Conservation (phyloP, 2,113 vertebrate genomes). For the Leptocoma aspasia region DNA sequence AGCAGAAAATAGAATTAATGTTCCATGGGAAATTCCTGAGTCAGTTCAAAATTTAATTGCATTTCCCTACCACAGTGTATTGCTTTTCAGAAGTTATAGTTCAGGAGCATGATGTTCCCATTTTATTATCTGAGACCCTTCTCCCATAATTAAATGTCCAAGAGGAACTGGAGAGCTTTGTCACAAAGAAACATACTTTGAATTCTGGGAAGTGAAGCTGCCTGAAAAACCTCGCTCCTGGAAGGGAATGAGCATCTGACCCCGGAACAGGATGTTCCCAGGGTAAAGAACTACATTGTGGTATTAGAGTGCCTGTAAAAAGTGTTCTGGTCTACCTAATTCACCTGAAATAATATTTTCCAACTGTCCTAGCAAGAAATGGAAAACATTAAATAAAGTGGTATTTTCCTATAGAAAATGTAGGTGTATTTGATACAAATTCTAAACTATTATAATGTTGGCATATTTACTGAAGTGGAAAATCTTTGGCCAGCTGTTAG, state of each 20-base stretch:
- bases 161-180: not conserved
- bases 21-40: slow-evolving; percentile 59
- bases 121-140: slow-evolving; percentile 56
- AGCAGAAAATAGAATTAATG: slow-evolving; percentile 63
- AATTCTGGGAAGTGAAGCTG: not conserved
- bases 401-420: not conserved
- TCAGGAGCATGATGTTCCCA: slow-evolving; percentile 39
- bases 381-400: not conserved
- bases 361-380: not conserved
- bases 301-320: not conserved
- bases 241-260: not conserved
- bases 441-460: not conserved
- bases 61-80: slow-evolving; percentile 42
- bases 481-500: not conserved
- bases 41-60: slow-evolving; percentile 62
- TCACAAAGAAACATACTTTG: not conserved
- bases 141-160: slow-evolving; percentile 49
- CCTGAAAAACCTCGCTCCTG: not conserved
- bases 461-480: not conserved
- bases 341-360: not conserved
- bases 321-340: not conserved
- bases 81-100: slow-evolving; percentile 45
- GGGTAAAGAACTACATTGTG: not conserved
- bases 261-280: not conserved
- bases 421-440: not conserved